Percentiles rank a stretch among this genome's conserved stretches.
Evolutionary conservation across 2,113 vertebrate genomes (phyloP).

Genomic region (Diadophis punctatus): DNA sequence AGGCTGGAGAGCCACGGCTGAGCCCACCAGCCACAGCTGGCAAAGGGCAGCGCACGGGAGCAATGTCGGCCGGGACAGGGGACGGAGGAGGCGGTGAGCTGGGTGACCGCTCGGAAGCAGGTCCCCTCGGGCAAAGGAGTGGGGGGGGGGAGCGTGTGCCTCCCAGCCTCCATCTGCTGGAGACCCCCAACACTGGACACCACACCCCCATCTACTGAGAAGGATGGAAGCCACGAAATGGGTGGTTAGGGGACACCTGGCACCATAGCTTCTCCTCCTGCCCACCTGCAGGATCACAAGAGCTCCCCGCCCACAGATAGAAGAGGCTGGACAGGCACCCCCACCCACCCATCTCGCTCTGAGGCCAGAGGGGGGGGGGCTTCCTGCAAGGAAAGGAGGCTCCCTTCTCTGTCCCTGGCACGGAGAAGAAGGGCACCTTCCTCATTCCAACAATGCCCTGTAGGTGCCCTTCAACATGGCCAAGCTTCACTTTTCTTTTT

Average conservation of each 20-base stretch:
- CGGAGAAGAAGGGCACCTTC: neutral
- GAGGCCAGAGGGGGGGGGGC: neutral
- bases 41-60: neutral
- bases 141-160: neutral
- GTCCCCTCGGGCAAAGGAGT: neutral
- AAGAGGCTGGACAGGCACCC: neutral
- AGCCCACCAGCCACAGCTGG: neutral
- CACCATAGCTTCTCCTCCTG: neutral
- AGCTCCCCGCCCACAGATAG: neutral
- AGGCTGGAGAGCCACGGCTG: neutral
- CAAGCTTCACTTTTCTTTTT: neutral
- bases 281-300: neutral
- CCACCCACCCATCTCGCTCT: rapidly evolving
- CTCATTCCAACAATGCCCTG: neutral
- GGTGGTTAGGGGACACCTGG: neutral
- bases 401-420: neutral
- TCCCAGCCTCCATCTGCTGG: neutral
- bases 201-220: rapidly evolving
- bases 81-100: neutral
- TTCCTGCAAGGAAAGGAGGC: neutral
- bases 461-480: neutral
- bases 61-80: neutral
- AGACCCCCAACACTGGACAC: neutral
- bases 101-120: neutral
- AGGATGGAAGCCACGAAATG: neutral